Conservation (phyloP, 1,140 invertebrate species). For the Drosophila nigrodunni region DNA sequence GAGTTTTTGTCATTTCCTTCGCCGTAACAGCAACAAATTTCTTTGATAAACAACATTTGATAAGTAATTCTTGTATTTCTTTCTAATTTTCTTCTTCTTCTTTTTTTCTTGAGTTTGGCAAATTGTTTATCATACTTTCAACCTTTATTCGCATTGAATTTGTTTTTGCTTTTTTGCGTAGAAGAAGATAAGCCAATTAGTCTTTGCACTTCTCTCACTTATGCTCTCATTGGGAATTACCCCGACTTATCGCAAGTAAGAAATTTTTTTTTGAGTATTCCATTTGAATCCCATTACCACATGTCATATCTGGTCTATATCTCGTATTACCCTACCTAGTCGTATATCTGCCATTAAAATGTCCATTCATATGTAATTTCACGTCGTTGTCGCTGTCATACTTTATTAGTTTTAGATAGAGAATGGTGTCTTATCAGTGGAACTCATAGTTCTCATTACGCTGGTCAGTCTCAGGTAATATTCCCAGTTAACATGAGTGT, state of each 20-base stretch:
- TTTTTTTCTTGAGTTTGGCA: slow-evolving; percentile 14
- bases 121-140: slow-evolving; percentile 23
- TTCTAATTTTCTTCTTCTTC: neutral
- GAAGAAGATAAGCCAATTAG: slow-evolving; percentile 31
- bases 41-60: slow-evolving; percentile 48
- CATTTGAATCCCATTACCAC: neutral
- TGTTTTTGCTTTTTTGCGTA: slow-evolving; percentile 21
- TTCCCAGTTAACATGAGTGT: slow-evolving; percentile 18
- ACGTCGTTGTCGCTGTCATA: slow-evolving; percentile 46
- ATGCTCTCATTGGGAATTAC: neutral
- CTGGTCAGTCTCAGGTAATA: slow-evolving; percentile 58
- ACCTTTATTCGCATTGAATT: slow-evolving; percentile 22
- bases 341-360: slow-evolving; percentile 15
- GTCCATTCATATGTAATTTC: slow-evolving; percentile 66
- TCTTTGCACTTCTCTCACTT: neutral
- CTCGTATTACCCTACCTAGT: slow-evolving; percentile 27
- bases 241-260: slow-evolving; percentile 2
- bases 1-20: slow-evolving; percentile 59
- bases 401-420: slow-evolving; percentile 68
- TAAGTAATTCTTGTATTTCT: slow-evolving; percentile 43
- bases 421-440: slow-evolving; percentile 55
- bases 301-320: slow-evolving; percentile 4
- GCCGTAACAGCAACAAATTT: slow-evolving; percentile 21
- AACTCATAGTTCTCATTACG: slow-evolving; percentile 23
- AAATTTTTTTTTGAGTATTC: neutral